phyloP scores from a whole-genome alignment of 2,888 invertebrate species.

The Griposia aprilina region DNA sequence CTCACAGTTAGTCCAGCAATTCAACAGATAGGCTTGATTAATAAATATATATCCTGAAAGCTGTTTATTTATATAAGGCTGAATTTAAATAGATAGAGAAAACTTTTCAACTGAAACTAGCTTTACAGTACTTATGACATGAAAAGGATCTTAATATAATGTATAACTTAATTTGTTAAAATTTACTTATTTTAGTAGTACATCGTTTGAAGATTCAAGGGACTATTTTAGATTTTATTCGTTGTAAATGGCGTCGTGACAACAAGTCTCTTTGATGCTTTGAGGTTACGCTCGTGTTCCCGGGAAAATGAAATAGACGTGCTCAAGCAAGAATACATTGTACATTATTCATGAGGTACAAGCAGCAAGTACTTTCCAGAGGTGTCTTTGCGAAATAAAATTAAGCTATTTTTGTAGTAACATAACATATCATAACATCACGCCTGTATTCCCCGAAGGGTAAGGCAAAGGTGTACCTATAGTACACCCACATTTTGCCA shows the following conservation, averaged over 20 bases:
- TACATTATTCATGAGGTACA: constrained; percentile 35
- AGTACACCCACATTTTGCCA: no score
- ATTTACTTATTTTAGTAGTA: neutral
- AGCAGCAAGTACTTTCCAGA: neutral
- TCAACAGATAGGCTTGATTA: neutral
- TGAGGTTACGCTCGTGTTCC: constrained; percentile 11
- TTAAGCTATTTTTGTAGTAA: neutral
- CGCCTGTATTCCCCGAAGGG: no score
- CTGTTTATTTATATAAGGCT: neutral
- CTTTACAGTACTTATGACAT: neutral
- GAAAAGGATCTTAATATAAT: neutral
- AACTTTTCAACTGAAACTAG: constrained; percentile 15
- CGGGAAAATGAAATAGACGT: constrained; percentile 16
- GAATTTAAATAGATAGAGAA: neutral
- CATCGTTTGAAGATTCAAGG: neutral
- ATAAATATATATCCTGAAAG: neutral
- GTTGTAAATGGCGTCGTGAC: constrained; percentile 8
- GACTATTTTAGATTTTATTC: neutral
- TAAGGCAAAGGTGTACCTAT: no score
- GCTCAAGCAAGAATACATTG: constrained; percentile 4
- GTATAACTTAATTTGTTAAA: neutral
- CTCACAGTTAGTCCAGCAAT: neutral
- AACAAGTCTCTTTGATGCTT: constrained; percentile 35
- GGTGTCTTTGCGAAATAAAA: neutral
- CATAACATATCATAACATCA: no score